Conservation (phyloP, 1,140 invertebrate genomes). For the Latrodectus geometricus region DNA sequence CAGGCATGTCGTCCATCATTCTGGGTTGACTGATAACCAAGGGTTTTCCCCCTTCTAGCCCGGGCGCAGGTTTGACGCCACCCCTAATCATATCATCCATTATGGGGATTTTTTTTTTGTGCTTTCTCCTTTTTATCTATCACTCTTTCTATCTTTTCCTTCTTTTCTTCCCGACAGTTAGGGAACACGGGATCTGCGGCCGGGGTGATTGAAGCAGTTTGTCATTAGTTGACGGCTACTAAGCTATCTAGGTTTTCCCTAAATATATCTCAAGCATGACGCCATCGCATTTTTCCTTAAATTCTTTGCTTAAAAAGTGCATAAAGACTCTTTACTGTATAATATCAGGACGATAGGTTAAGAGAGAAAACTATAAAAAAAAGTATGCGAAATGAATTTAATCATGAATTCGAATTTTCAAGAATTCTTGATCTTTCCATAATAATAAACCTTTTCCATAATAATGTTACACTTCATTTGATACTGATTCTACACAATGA, state of each 20-base stretch:
- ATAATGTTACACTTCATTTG: too few species aligned
- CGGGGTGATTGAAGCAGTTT: conserved; percentile 43
- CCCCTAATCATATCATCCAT: conserved; percentile 18
- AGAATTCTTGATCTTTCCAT: too few species aligned
- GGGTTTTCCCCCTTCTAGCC: conserved; percentile 30
- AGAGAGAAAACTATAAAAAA: too few species aligned
- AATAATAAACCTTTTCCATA: too few species aligned
- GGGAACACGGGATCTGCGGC: conserved; percentile 15
- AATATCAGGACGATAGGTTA: too few species aligned
- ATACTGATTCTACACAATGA: too few species aligned
- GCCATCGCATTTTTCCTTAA: too few species aligned
- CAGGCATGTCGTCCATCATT: conserved; percentile 21
- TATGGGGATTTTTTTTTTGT: conserved; percentile 20
- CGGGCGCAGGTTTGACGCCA: conserved; percentile 15
- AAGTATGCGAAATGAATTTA: too few species aligned
- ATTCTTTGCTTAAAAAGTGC: too few species aligned
- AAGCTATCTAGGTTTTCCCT: conserved; percentile 24
- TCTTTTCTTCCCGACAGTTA: conserved; percentile 7
- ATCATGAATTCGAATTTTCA: too few species aligned
- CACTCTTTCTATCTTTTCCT: background rate
- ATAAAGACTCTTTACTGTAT: too few species aligned
- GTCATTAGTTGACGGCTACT: conserved; percentile 39
- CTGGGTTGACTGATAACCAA: conserved; percentile 28
- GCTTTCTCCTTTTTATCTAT: background rate
- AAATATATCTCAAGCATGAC: background rate